A percentile compares a stretch with the other conserved stretches of the same genome.
These are phyloP conservation scores for Tipula unca DNA, from an alignment of 2,888 invertebrate genomes.

Conservation along the genomic window DNA sequence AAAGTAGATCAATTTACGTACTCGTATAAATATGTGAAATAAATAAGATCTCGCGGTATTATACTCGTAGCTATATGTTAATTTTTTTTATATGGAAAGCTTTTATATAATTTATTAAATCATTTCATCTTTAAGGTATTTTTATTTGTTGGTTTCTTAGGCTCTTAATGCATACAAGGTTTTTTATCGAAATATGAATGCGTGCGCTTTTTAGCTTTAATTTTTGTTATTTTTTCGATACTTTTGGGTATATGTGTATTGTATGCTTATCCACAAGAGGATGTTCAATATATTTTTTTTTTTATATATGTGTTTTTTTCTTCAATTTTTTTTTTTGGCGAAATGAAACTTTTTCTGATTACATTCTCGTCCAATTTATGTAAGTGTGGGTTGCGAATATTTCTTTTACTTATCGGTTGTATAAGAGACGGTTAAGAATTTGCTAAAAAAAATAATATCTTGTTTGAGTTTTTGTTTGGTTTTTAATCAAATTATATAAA, in stretches of 20 bases:
- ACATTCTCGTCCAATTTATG: not conserved
- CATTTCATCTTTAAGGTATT: not conserved
- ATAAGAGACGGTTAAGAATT: not conserved
- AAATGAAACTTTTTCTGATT: not conserved
- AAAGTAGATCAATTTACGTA: not conserved
- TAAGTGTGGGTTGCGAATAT: not conserved
- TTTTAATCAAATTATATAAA: conserved; percentile 8
- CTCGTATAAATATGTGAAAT: not conserved
- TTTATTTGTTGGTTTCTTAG: not conserved
- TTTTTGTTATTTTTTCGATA: not conserved
- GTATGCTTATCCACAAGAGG: not conserved
- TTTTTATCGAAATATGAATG: conserved; percentile 18
- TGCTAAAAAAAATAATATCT: not conserved
- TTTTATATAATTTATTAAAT: conserved; percentile 16
- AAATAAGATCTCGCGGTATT: not conserved
- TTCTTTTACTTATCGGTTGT: not conserved
- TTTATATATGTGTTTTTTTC: not conserved
- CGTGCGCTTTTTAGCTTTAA: conserved; percentile 8
- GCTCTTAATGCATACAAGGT: not conserved
- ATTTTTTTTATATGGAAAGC: not conserved
- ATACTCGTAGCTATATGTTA: not conserved
- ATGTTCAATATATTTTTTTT: not conserved
- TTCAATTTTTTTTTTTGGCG: not conserved
- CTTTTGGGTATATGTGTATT: not conserved
- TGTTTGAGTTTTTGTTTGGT: not conserved